These are phyloP conservation scores for Luscinia luscinia DNA, from an alignment of 2,797 vertebrate species.

Conservation along the genomic window DNA sequence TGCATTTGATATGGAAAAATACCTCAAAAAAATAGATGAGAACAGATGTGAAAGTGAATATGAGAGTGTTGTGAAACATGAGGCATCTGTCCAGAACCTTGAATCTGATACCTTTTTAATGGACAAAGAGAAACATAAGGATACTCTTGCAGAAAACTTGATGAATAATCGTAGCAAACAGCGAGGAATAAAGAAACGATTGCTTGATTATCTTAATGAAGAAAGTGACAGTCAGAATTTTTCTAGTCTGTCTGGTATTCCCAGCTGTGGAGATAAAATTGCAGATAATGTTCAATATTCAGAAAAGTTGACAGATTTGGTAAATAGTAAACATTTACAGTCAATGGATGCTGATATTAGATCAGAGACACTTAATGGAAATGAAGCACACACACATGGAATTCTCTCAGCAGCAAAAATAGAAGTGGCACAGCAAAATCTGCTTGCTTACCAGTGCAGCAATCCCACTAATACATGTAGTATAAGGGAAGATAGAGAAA, in stretches of 20 bases:
- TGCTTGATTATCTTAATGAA: not conserved
- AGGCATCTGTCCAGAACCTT: constrained; percentile 25
- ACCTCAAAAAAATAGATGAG: constrained; percentile 84
- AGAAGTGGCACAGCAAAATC: not conserved
- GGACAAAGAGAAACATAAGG: not conserved
- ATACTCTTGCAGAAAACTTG: not conserved
- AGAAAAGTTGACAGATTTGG: not conserved
- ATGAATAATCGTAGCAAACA: constrained; percentile 10
- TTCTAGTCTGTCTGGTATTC: not conserved
- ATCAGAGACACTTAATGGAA: not conserved
- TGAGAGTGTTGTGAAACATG: constrained; percentile 40
- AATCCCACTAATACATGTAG: not conserved
- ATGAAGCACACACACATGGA: not conserved
- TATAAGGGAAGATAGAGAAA: not conserved
- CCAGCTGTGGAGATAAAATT: not conserved
- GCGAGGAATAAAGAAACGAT: not conserved
- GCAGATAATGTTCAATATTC: not conserved
- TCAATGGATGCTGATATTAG: not conserved
- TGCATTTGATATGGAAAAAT: constrained; percentile 91
- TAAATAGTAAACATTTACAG: not conserved
- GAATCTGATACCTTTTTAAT: constrained; percentile 45
- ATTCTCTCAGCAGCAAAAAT: not conserved
- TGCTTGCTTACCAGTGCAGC: not conserved
- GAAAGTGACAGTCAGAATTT: not conserved
- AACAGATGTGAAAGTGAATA: constrained; percentile 60